These are phyloP conservation scores for Crotophaga sulcirostris DNA, from an alignment of 2,113 vertebrate genomes.

Conservation along the genomic window DNA sequence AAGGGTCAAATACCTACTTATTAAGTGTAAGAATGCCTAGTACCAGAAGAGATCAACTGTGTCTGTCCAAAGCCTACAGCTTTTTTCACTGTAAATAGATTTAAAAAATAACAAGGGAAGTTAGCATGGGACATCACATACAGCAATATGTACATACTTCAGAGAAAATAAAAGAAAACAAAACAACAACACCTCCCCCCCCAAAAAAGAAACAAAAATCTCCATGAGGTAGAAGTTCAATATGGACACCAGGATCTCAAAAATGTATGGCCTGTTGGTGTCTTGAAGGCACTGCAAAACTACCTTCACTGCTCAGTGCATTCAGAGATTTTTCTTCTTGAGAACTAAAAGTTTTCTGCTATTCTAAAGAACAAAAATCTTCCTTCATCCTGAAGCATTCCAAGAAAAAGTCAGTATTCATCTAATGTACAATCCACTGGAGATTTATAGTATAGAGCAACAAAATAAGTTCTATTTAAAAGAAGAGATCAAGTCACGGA, in stretches of 20 bases:
- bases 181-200: no score
- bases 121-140: background rate
- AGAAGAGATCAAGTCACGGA: background rate
- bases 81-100: background rate
- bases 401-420: background rate
- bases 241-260: background rate
- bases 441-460: background rate
- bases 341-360: background rate
- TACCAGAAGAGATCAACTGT: background rate
- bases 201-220: background rate
- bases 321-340: background rate
- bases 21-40: background rate
- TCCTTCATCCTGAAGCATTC: background rate
- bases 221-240: background rate
- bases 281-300: background rate
- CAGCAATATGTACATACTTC: background rate
- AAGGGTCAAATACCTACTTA: background rate
- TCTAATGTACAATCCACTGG: background rate
- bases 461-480: background rate
- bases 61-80: background rate
- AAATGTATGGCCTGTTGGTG: background rate
- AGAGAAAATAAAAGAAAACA: background rate
- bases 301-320: background rate
- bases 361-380: background rate
- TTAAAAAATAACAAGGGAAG: background rate